Base-by-base conservation (phyloP, 37 sponge, comb jelly and placozoan species). In the Ianthella basta region DNA sequence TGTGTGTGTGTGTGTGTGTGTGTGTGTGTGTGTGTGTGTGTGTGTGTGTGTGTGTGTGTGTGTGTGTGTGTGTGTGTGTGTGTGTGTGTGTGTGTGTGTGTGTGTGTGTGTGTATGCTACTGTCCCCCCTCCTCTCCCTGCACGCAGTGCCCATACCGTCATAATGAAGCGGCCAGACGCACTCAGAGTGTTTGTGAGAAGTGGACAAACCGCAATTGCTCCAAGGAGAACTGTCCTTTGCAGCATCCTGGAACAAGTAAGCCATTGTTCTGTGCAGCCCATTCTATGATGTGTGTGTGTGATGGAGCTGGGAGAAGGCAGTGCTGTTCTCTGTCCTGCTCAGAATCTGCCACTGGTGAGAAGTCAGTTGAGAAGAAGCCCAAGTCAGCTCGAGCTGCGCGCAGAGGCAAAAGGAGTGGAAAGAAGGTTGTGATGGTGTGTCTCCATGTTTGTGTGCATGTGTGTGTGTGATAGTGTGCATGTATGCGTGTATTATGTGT, bases 101-200 rank as follows among this genome's bases (percentile, higher is more conserved):
- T 44, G 6, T 44, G 3, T 44, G 50, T 44, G 50, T 44, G 50
- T 3, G 50, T 44, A 8, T 44, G 50, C 8, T 8, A 44, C 50
- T 44, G 50, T 8, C 50, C 50, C 50, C 8, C 25, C 35, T 81
- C 53, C 73, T 24, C 55, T n/a, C 67, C 67, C 50, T 44, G 8
- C 3, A 1, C 37, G 39, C 77, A 88, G 92, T 94, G 95, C 66
- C 87, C 86, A 19, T 94, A 94, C 79, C 89, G 95, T 0, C 95
- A 94, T 86, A 83, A 61, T 69, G 78, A 82, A 16, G 33, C 0
- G 35, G 91, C 94, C 34, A 85, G 23, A 12, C 0, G 18, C 23
- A 65, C 80, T 15, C 12, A 40, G 3, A 35, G 14, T 0, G 73
- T 85, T 29, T 94, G 95, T 68, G 21, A 68, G 1, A 8, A 21